Evolutionary conservation across 2,113 vertebrate genomes (phyloP).

Genomic region (Anoura caudifer): DNA sequence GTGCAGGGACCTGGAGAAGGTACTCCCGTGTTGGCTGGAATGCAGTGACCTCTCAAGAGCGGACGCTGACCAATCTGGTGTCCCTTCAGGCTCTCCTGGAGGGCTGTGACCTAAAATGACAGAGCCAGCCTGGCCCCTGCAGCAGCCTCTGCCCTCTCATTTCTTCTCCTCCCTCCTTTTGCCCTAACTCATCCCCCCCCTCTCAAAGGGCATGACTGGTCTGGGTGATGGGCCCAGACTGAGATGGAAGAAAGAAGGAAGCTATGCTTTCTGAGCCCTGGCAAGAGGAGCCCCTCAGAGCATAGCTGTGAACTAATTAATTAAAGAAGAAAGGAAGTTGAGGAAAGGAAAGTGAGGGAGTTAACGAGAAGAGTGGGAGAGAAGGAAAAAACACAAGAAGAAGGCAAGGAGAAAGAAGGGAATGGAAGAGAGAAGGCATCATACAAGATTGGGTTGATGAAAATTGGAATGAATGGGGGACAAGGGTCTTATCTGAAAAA

Average conservation of each 20-base stretch:
- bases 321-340: background rate
- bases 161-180: background rate
- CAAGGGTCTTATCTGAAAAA: conserved; percentile 47
- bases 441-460: background rate
- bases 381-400: background rate
- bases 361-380: background rate
- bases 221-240: background rate
- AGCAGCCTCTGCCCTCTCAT: background rate
- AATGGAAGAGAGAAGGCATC: background rate
- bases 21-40: fast-evolving
- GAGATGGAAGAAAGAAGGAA: background rate
- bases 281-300: background rate
- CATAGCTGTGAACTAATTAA: background rate
- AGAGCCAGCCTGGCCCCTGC: background rate
- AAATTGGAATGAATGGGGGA: conserved; percentile 35
- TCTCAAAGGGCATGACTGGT: background rate
- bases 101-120: background rate
- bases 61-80: too few relatives aligned
- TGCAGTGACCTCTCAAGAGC: background rate
- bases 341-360: too few relatives aligned
- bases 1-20: background rate
- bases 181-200: background rate
- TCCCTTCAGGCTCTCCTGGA: background rate
- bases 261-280: background rate
- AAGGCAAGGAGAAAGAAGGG: background rate